Evolutionary conservation across 2,888 invertebrate species (phyloP).

Genomic region (Sinohyriopsis cumingii): DNA sequence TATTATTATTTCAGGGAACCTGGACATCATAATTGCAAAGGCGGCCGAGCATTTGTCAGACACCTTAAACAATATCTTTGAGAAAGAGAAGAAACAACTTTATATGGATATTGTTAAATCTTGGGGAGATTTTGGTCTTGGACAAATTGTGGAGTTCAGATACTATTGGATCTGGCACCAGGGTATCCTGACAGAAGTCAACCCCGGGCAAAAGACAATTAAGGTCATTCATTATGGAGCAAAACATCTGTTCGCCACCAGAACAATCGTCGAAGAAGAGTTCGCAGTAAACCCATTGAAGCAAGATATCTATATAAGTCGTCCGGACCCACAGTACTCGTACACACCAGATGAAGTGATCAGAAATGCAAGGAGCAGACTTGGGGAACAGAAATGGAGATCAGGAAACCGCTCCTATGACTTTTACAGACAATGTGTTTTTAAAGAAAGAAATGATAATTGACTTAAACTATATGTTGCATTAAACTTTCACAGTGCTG

Average conservation of each 20-base stretch:
- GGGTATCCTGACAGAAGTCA: conserved; percentile 15
- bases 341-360: conserved; percentile 8
- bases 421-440: too few relatives aligned
- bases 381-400: too few relatives aligned
- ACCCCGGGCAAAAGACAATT: conserved; percentile 14
- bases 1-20: too few relatives aligned
- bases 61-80: too few relatives aligned
- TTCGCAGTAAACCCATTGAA: conserved; percentile 8
- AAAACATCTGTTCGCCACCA: conserved; percentile 15
- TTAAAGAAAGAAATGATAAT: too few relatives aligned
- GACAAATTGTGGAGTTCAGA: conserved; percentile 18
- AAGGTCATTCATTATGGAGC: conserved; percentile 30
- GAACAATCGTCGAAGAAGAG: conserved; percentile 23
- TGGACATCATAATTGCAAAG: too few relatives aligned
- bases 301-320: conserved; percentile 11
- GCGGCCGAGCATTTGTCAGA: too few relatives aligned
- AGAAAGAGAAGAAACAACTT: too few relatives aligned
- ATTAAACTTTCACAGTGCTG: too few relatives aligned
- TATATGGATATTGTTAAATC: not conserved
- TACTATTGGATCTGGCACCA: conserved; percentile 20
- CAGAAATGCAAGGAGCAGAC: conserved; percentile 3
- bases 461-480: too few relatives aligned
- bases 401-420: too few relatives aligned
- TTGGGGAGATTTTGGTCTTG: conserved; percentile 19
- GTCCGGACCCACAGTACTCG: conserved; percentile 9